Evolutionary conservation across 2,797 vertebrate species (phyloP).

Genomic region (Okamejei kenojei): DNA sequence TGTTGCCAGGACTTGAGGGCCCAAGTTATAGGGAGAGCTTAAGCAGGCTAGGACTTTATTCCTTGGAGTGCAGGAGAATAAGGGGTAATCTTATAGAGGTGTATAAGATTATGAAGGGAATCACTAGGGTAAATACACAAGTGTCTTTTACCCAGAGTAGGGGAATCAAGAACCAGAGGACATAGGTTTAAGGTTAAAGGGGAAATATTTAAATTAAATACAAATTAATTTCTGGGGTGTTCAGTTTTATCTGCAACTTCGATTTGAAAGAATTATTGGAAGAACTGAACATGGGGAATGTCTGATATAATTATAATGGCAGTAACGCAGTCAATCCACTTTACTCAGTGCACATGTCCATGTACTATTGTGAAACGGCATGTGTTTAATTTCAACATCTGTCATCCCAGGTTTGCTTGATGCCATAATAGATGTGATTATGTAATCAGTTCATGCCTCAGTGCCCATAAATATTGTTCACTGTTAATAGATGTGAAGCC

Average conservation of each 20-base stretch:
- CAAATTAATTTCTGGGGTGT: background rate
- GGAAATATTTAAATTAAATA: too few species aligned
- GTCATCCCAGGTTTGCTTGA: constrained; percentile 27
- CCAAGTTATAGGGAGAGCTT: too few species aligned
- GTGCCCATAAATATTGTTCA: background rate
- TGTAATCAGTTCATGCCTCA: constrained; percentile 20
- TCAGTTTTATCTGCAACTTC: background rate
- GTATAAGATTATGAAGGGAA: too few species aligned
- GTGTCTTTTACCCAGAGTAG: too few species aligned
- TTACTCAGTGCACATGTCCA: background rate
- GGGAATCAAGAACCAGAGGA: too few species aligned
- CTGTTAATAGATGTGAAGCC: background rate
- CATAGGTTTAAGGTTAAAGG: too few species aligned
- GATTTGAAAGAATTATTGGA: background rate
- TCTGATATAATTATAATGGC: background rate
- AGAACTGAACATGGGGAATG: background rate
- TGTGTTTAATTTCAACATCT: constrained; percentile 21
- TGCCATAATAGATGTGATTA: constrained; percentile 29
- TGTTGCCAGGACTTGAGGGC: too few species aligned
- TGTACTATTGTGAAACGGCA: background rate
- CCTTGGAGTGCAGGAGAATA: too few species aligned
- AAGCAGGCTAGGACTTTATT: too few species aligned
- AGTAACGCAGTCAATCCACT: background rate
- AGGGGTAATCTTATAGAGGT: too few species aligned
- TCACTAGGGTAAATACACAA: too few species aligned